A percentile compares a stretch with the other conserved stretches of the same genome.
These are phyloP conservation scores for Morus bassanus DNA, from an alignment of 2,797 vertebrate species.

Conservation along the genomic window DNA sequence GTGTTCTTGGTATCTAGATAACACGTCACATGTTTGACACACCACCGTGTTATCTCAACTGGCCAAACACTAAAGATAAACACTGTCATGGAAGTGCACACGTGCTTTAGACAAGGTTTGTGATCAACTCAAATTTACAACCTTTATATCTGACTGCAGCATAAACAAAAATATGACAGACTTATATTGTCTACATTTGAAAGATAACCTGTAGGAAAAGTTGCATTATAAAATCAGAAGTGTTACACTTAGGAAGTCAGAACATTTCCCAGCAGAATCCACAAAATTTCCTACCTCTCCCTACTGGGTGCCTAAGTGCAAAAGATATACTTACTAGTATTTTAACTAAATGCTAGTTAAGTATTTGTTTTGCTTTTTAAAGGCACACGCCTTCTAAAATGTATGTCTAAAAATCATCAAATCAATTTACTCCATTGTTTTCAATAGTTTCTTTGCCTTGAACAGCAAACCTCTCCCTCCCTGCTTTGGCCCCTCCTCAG, in stretches of 20 bases:
- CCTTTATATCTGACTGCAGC: neutral
- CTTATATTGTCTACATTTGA: neutral
- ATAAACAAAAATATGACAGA: conserved; percentile 12
- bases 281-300: neutral
- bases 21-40: neutral
- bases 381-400: neutral
- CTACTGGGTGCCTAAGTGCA: accelerated
- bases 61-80: conserved; percentile 37
- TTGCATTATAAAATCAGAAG: neutral
- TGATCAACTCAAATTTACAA: conserved; percentile 20
- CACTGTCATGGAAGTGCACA: neutral
- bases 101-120: neutral
- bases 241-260: neutral
- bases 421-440: neutral
- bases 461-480: neutral
- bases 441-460: neutral
- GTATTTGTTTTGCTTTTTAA: neutral
- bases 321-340: neutral
- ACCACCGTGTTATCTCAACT: conserved; percentile 34
- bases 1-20: neutral
- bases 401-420: neutral
- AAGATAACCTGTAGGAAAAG: conserved; percentile 2
- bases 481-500: neutral
- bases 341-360: neutral
- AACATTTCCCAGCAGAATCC: neutral